Percentiles rank a stretch among this genome's conserved stretches.
phyloP scores from a whole-genome alignment of 2,888 invertebrate species.

The Gryllus longicercus region DNA sequence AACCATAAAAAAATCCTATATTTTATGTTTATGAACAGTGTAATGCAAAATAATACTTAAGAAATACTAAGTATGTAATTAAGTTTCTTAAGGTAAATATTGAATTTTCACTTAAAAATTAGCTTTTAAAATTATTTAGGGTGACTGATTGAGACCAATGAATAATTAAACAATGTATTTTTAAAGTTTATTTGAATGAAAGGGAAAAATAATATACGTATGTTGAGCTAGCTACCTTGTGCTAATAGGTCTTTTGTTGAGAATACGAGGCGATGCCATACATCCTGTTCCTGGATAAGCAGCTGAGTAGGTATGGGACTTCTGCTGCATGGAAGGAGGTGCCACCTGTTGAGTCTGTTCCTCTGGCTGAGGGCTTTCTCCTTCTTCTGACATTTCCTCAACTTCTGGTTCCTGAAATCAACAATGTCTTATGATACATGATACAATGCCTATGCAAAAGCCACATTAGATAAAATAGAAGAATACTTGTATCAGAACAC shows the following conservation, averaged over 20 bases:
- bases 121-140: too few species aligned
- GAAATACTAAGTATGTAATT: too few species aligned
- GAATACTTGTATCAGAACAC: too few species aligned
- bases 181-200: not conserved
- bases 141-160: too few species aligned
- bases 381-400: constrained; percentile 42
- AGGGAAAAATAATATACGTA: not conserved
- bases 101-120: too few species aligned
- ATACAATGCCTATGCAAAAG: too few species aligned
- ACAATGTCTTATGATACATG: not conserved
- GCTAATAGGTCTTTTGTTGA: constrained; percentile 33
- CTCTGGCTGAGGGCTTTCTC: constrained; percentile 38
- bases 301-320: not conserved
- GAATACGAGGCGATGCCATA: constrained; percentile 34
- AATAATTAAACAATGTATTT: too few species aligned
- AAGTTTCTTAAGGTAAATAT: too few species aligned
- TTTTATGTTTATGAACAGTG: too few species aligned
- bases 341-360: constrained; percentile 28
- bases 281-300: not conserved
- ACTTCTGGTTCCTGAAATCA: constrained; percentile 39
- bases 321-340: constrained; percentile 19
- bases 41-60: too few species aligned
- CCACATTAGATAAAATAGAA: too few species aligned
- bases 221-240: not conserved
- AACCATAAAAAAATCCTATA: too few species aligned